Percentiles rank a stretch among this genome's conserved stretches.
Conservation (phyloP, 2,888 invertebrate genomes). For the Cacoxenus indagator region DNA sequence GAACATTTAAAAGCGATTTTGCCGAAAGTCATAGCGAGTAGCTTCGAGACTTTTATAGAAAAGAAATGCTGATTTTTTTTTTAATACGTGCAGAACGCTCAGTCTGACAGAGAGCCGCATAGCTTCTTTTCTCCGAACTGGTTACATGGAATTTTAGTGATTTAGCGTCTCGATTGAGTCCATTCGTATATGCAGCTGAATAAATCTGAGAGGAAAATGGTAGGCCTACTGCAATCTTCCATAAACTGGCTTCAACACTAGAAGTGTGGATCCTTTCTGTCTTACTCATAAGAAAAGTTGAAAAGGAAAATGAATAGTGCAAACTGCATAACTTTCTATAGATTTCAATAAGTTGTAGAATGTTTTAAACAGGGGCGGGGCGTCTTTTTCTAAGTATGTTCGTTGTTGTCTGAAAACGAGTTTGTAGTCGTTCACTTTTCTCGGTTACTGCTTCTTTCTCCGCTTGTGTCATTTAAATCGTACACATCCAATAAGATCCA, state of each 20-base stretch:
- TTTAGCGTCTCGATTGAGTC: neutral
- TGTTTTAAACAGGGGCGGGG: neutral
- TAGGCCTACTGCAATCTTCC: neutral
- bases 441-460: neutral
- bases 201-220: neutral
- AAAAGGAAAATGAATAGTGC: too few relatives aligned
- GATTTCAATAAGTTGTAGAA: neutral
- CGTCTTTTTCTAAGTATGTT: neutral
- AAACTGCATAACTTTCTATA: neutral
- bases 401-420: neutral
- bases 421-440: neutral
- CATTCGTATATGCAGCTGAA: neutral
- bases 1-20: constrained; percentile 49
- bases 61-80: constrained; percentile 44
- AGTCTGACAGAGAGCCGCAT: constrained; percentile 33
- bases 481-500: too few relatives aligned
- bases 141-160: constrained; percentile 31
- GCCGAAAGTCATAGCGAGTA: constrained; percentile 38
- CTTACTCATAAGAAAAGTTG: too few relatives aligned
- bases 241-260: neutral
- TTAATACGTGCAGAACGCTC: neutral
- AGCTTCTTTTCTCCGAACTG: constrained; percentile 57
- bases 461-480: too few relatives aligned
- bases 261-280: neutral
- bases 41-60: constrained; percentile 55